Conservation (phyloP, 35 echinoderm and acorn worm species). For the Apostichopus californicus region DNA sequence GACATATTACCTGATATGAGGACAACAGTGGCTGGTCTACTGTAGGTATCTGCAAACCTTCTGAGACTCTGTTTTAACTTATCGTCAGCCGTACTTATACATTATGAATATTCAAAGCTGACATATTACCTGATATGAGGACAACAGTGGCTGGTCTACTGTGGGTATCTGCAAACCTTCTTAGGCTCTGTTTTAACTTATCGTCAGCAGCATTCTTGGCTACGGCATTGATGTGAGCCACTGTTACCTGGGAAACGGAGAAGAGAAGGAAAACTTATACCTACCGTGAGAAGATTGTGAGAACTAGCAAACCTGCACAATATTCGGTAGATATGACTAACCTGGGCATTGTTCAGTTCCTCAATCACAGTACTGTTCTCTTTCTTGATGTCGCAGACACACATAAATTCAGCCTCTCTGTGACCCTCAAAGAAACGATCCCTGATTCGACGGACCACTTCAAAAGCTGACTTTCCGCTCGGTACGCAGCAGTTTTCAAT, state of each 20-base stretch:
- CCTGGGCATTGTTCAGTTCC: slow-evolving; percentile 97
- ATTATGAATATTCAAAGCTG: too few relatives aligned
- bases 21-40: slow-evolving; percentile 87
- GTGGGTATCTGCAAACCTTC: slow-evolving; percentile 96
- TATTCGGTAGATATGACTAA: slow-evolving; percentile 11
- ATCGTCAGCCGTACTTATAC: slow-evolving; percentile 87
- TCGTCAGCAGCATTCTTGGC: slow-evolving; percentile 99
- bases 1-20: slow-evolving; percentile 86
- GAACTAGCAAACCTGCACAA: too few relatives aligned
- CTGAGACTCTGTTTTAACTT: slow-evolving; percentile 91
- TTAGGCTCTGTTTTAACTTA: slow-evolving; percentile 88
- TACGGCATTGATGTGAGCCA: slow-evolving; percentile 98
- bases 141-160: slow-evolving; percentile 91
- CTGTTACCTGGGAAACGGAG: slow-evolving; percentile 64
- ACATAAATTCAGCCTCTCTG: slow-evolving; percentile 97
- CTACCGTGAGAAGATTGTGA: too few relatives aligned
- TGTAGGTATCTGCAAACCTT: slow-evolving; percentile 96
- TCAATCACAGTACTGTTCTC: slow-evolving; percentile 77
- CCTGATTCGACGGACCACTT: slow-evolving; percentile 79
- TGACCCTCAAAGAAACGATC: slow-evolving; percentile 89
- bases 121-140: slow-evolving; percentile 86
- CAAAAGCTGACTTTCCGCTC: slow-evolving; percentile 82
- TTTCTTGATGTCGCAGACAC: slow-evolving; percentile 99
- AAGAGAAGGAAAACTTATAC: too few relatives aligned
- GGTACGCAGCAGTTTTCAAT: slow-evolving; percentile 97